phyloP scores from a whole-genome alignment of 2,113 vertebrate genomes.

The Otis tarda region DNA sequence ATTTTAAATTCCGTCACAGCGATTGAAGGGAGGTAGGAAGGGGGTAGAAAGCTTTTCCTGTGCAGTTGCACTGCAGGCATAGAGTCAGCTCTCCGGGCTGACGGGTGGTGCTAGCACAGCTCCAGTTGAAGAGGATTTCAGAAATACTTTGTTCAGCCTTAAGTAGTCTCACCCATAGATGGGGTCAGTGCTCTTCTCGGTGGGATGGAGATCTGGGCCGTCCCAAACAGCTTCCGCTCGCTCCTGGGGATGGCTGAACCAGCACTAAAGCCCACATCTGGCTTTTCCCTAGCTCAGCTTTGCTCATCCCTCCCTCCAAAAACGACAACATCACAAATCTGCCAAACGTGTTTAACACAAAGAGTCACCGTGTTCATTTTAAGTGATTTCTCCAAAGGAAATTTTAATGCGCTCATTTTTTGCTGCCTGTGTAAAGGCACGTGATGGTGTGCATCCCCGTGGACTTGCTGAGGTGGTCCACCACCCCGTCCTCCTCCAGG shows the following conservation, averaged over 20 bases:
- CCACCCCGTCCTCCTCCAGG: accelerated
- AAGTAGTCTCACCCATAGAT: not conserved
- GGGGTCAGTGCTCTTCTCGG: not conserved
- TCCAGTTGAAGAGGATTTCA: not conserved
- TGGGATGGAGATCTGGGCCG: not conserved
- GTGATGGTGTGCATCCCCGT: not conserved
- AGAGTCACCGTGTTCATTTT: not conserved
- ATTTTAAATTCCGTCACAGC: not conserved
- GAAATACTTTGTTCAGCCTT: not conserved
- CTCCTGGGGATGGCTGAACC: not conserved
- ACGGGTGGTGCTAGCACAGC: too few species aligned
- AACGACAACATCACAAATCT: not conserved
- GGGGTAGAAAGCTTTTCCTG: not conserved
- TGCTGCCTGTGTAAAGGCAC: not conserved
- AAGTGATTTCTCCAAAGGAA: not conserved
- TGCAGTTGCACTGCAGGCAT: accelerated
- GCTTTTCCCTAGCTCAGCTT: not conserved
- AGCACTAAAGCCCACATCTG: not conserved
- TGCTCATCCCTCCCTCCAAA: not conserved
- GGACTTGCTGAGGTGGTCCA: not conserved
- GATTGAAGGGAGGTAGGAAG: not conserved
- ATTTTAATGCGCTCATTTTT: accelerated
- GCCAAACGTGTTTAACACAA: accelerated
- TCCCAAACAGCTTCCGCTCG: not conserved
- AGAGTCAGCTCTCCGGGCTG: not conserved